Evolutionary conservation across 2,888 invertebrate species (phyloP), one percentile per base, ranked within the genome.

Genomic region (Plagodis dolabraria): DNA sequence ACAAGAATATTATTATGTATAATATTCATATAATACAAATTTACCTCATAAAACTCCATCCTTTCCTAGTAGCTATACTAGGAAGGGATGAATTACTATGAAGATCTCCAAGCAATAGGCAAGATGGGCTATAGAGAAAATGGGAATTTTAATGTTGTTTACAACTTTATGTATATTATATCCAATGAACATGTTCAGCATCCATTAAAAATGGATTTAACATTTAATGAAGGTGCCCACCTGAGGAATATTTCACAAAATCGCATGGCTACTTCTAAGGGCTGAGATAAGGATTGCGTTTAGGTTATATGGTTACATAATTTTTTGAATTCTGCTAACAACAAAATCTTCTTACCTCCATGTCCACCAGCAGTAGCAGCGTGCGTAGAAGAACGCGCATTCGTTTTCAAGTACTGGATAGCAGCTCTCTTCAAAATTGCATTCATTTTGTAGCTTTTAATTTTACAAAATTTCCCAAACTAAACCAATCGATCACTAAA

Each of bases 271-370:
- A 47, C 47, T 44, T 7, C 35, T 22, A 35, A 36, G 52, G 61
- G 46, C 53, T 49, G 9, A 75, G 83, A 83, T 83, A 83, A 84
- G 76, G 65, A 63, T 54, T 63, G n/a, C 45, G 42, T 60, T 61
- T 82, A 87, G 89, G 89, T 88, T 91, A 91, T 69, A 75, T 78
- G 80, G 76, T 92, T 92, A 92, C 89, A 91, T 91, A 92, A 92
- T 86, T 80, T 76, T 69, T 40, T 52, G 64, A 63, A 63, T 55
- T 48, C 62, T 52, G 47, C 60, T 65, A 67, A 62, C 57, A 61
- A 57, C 52, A 44, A 64, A 49, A 33, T 36, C 42, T 11, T 43
- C 70, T 75, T 71, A 92, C 92, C 92, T 79, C 90, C 91, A 77
- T 91, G 91, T 58, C 86, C 90, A 53, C 91, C 92, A 74, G 93